A percentile compares a stretch with the other conserved stretches of the same genome.
Evolutionary conservation across 2,113 vertebrate genomes (phyloP).

Genomic region (Istiophorus platypterus): DNA sequence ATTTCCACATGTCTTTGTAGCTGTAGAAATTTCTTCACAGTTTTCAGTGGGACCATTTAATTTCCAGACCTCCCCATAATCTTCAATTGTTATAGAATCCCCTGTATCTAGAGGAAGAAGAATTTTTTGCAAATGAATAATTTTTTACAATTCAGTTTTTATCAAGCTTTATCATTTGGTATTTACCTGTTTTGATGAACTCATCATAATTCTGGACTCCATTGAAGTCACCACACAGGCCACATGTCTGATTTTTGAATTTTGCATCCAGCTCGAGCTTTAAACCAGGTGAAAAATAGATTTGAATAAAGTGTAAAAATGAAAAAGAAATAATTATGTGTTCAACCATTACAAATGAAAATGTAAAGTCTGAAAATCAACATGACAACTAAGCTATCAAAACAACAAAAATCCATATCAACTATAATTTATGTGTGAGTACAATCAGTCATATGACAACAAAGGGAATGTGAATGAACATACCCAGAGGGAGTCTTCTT

Average conservation of each 20-base stretch:
- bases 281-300: background rate
- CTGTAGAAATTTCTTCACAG: conserved; percentile 79
- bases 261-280: conserved; percentile 83
- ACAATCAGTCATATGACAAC: background rate
- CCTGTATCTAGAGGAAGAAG: conserved; percentile 29
- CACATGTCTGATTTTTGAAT: conserved; percentile 81
- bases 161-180: background rate
- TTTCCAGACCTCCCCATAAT: conserved; percentile 86
- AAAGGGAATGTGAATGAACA: conserved; percentile 35
- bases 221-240: conserved; percentile 85
- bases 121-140: background rate
- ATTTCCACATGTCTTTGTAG: conserved; percentile 13
- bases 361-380: background rate
- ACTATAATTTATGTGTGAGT: background rate
- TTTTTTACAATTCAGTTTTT: background rate
- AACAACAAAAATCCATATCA: background rate
- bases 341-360: background rate
- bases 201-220: conserved; percentile 67
- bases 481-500: conserved; percentile 88
- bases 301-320: background rate
- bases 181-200: conserved; percentile 69
- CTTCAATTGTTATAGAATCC: conserved; percentile 53
- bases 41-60: conserved; percentile 82
- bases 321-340: background rate
- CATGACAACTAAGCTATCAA: background rate